Evolutionary conservation across 2,888 invertebrate genomes (phyloP).

Genomic region (Andrena fulva): DNA sequence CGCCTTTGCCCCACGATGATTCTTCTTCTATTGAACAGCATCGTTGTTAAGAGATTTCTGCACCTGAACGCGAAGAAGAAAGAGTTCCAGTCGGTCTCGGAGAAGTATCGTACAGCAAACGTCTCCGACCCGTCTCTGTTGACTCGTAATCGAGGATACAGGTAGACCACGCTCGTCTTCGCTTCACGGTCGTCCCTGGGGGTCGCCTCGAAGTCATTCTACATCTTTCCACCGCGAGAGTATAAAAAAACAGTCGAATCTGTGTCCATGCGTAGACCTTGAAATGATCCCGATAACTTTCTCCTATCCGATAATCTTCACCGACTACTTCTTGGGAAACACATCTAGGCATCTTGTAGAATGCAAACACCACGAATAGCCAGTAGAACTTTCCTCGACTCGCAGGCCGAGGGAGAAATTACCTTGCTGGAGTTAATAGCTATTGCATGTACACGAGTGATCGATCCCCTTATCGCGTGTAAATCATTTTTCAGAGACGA

Average conservation of each 20-base stretch:
- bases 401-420: neutral
- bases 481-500: constrained; percentile 61
- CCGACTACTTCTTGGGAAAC: neutral
- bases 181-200: neutral
- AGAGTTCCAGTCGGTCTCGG: constrained; percentile 59
- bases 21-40: constrained; percentile 56
- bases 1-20: constrained; percentile 58
- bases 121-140: constrained; percentile 48
- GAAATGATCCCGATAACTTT: neutral
- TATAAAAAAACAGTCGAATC: neutral
- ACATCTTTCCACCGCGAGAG: neutral
- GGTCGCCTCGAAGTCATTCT: neutral
- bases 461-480: constrained; percentile 12
- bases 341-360: neutral
- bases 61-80: constrained; percentile 58
- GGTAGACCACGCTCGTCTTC: constrained; percentile 30
- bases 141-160: constrained; percentile 64
- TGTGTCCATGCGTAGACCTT: neutral
- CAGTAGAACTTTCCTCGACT: neutral
- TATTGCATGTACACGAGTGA: constrained; percentile 8
- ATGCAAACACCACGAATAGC: neutral
- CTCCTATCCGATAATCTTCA: no score
- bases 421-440: neutral
- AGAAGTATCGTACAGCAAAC: constrained; percentile 58
- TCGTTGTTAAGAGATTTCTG: constrained; percentile 60